Conservation (phyloP, 2,113 vertebrate genomes). For the Rhadina sibilatrix region DNA sequence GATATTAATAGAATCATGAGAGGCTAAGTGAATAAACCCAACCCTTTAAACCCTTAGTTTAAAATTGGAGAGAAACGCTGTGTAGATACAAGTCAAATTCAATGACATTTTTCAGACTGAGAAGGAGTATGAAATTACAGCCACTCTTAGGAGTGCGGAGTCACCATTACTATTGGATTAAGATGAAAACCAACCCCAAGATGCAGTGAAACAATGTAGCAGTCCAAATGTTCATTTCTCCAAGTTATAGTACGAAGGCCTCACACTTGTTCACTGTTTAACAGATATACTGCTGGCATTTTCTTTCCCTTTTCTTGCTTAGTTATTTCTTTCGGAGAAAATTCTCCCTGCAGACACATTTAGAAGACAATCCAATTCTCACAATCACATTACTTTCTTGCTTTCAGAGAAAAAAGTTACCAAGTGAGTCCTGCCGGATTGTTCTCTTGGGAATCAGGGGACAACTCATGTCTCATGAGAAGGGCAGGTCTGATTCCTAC, state of each 20-base stretch:
- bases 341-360: background rate
- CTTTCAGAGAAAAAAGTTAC: background rate
- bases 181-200: background rate
- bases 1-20: background rate
- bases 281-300: rapidly evolving
- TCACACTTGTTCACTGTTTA: background rate
- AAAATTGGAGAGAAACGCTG: background rate
- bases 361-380: background rate
- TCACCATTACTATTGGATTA: background rate
- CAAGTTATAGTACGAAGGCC: background rate
- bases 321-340: background rate
- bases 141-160: background rate
- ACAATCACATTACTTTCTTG: background rate
- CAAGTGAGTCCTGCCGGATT: background rate
- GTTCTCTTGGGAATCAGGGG: background rate
- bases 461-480: background rate
- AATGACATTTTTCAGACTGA: background rate
- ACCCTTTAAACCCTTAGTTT: background rate
- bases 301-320: background rate
- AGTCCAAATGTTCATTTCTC: background rate
- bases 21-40: background rate
- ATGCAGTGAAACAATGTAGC: background rate
- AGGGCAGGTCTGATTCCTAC: background rate
- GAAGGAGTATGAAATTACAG: background rate
- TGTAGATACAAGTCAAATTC: background rate